Evolutionary conservation across 2,113 vertebrate species (phyloP).

Genomic region (Piaya cayana): DNA sequence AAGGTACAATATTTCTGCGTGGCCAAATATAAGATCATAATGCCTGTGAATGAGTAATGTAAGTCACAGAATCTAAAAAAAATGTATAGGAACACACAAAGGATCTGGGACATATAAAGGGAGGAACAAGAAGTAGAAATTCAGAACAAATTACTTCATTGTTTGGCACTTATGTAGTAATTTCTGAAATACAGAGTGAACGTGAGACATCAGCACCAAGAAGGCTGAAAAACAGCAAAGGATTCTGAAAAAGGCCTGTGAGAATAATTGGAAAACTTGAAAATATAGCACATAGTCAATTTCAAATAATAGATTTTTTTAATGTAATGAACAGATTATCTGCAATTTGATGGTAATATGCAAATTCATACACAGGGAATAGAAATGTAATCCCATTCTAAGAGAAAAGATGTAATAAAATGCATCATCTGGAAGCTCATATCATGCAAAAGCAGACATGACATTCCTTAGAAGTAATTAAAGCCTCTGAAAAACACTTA

Average conservation of each 20-base stretch:
- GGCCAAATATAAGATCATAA: background rate
- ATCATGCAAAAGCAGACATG: background rate
- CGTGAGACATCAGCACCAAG: slow-evolving; percentile 32
- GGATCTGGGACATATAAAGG: slow-evolving; percentile 32
- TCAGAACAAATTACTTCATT: slow-evolving; percentile 62
- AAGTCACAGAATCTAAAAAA: slow-evolving; percentile 6
- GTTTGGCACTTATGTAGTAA: slow-evolving; percentile 38
- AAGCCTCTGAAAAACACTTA: background rate
- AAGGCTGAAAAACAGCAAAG: slow-evolving; percentile 34
- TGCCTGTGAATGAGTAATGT: background rate
- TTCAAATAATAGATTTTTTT: background rate
- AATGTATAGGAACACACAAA: slow-evolving; percentile 10
- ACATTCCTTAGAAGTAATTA: background rate
- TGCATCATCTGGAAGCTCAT: background rate
- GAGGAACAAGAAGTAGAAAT: slow-evolving; percentile 49
- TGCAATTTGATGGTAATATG: background rate
- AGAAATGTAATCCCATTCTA: background rate
- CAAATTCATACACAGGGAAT: background rate
- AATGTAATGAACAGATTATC: background rate
- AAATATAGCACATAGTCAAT: background rate
- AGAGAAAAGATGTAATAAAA: background rate
- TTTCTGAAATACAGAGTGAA: slow-evolving; percentile 44
- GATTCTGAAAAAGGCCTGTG: background rate
- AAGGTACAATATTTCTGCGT: background rate
- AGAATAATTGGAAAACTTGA: background rate